Evolutionary conservation across 1,140 invertebrate species (phyloP).

Genomic region (Lycorma delicatula): DNA sequence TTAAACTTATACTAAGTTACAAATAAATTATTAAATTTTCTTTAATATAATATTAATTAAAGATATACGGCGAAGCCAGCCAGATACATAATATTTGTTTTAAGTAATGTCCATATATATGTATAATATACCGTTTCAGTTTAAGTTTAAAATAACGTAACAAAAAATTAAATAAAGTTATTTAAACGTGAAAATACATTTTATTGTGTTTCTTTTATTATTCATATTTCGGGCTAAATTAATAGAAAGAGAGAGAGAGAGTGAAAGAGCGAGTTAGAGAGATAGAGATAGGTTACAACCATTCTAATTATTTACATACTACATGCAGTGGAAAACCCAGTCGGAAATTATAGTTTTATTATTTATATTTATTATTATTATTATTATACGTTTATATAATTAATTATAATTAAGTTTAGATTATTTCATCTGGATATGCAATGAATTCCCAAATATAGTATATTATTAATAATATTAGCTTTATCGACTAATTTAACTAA

Average conservation of each 20-base stretch:
- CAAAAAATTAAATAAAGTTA: background rate
- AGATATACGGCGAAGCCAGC: slow-evolving; percentile 3
- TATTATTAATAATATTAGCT: background rate
- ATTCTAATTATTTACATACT: slow-evolving; percentile 4
- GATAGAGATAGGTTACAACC: background rate
- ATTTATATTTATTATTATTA: too few relatives aligned
- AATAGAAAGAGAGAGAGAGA: too few relatives aligned
- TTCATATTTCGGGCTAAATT: too few relatives aligned
- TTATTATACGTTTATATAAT: too few relatives aligned
- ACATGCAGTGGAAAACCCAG: slow-evolving; percentile 3
- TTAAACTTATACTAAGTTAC: background rate
- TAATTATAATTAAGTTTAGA: background rate
- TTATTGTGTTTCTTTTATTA: background rate
- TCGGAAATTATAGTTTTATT: too few relatives aligned
- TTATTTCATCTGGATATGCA: slow-evolving; percentile 4
- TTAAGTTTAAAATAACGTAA: background rate
- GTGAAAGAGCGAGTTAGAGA: too few relatives aligned
- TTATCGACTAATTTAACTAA: slow-evolving; percentile 1
- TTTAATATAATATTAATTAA: background rate
- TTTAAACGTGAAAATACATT: background rate
- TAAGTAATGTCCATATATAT: too few relatives aligned
- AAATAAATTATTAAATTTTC: background rate
- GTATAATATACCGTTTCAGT: too few relatives aligned
- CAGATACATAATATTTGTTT: too few relatives aligned
- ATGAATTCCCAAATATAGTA: background rate